Conservation (phyloP, 2,797 vertebrate species). For the Limosa lapponica region DNA sequence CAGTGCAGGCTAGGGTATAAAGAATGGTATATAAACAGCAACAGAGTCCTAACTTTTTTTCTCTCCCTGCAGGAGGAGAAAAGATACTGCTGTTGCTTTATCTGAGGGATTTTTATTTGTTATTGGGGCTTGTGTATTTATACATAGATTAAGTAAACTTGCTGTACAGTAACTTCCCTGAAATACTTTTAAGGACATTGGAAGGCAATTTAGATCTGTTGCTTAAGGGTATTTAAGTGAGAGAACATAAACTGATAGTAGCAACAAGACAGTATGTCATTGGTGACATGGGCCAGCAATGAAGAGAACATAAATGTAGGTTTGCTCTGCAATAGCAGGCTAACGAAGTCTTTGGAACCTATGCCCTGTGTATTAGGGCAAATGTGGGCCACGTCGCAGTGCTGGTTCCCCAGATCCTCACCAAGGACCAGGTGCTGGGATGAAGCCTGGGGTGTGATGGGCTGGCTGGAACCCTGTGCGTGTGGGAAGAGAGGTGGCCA, state of each 20-base stretch:
- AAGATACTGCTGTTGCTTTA: background rate
- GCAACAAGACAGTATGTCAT: accelerated
- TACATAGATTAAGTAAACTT: background rate
- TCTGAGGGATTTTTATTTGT: background rate
- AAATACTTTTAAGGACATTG: background rate
- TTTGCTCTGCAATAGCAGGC: background rate
- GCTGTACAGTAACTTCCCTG: background rate
- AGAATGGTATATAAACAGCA: background rate
- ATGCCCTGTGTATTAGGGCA: background rate
- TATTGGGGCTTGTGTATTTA: background rate
- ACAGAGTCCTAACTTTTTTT: background rate
- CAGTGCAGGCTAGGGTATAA: background rate
- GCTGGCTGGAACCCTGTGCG: background rate
- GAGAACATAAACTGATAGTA: background rate
- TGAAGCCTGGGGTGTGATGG: background rate
- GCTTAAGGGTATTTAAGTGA: background rate
- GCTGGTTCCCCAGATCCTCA: background rate
- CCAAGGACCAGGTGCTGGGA: too few species aligned
- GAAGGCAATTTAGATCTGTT: background rate
- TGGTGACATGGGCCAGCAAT: background rate
- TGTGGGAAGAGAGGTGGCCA: accelerated
- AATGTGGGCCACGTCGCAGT: accelerated
- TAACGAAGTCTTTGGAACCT: background rate
- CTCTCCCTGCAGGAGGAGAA: background rate
- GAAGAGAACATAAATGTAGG: background rate